Evolutionary conservation across 2,888 invertebrate genomes (phyloP), one percentile per base, ranked within the genome.

Genomic region (Acleris holmiana): DNA sequence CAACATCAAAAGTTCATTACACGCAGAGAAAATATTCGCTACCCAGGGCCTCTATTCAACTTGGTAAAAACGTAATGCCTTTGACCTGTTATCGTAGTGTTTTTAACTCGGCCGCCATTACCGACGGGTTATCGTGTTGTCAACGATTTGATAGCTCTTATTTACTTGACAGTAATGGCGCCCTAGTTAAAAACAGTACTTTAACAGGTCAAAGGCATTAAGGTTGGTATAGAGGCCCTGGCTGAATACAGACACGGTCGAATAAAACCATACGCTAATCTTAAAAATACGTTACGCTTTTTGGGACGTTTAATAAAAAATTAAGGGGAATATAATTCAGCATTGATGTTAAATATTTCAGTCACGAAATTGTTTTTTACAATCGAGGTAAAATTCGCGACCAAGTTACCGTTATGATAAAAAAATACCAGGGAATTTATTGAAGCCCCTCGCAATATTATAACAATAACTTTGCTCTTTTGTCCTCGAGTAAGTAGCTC

Each of bases 401-500:
- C 47, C 25, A 57, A 49, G 54, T 48, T 48, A 54, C 41, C 41
- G 54, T 59, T 59, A 62, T 47, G 50, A 18, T 40, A 62, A 68
- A 72, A n/a, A 71, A 71, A 71, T 68, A 65, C 68, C 48, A 19
- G 49, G 40, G 64, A 63, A 73, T 75, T 75, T 72, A 75, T 79
- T 74, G 67, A 73, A 72, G 78, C 76, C 79, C 83, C 81, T 81
- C 79, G 76, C 73, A 78, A 73, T 73, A 69, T 74, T 44, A 58
- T 56, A 78, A 85, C 84, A 86, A 85, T 82, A 76, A 49, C 46
- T 65, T 60, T 78, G 55, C 69, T 68, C 70, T 72, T 78, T 86
- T 83, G 82, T 80, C 77, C 75, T 72, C 69, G 72, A 71, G 51
- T 57, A 53, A 64, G 59, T 60, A 57, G 71, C 80, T 87, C 81